Conservation (phyloP, 1,140 invertebrate genomes). For the Solenopsis invicta region DNA sequence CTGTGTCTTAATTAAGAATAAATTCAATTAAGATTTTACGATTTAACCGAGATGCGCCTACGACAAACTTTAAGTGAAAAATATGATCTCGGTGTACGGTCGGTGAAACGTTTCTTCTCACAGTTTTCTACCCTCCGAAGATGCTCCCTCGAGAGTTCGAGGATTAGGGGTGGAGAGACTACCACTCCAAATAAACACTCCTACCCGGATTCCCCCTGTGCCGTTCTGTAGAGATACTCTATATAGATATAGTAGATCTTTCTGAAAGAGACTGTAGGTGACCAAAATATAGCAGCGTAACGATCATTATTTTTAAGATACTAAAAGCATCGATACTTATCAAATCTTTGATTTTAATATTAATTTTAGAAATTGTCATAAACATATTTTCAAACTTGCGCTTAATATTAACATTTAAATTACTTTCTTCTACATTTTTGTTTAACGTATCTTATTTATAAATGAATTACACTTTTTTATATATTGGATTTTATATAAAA, state of each 20-base stretch:
- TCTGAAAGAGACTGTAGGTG: neutral
- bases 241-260: conserved; percentile 24
- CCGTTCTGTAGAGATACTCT: conserved; percentile 39
- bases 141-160: conserved; percentile 78
- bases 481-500: neutral
- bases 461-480: neutral
- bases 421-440: neutral
- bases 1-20: conserved; percentile 24
- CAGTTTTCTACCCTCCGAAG: conserved; percentile 79
- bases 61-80: conserved; percentile 66
- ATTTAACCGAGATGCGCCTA: neutral
- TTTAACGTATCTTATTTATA: neutral
- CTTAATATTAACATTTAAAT: neutral
- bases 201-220: conserved; percentile 69
- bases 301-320: neutral
- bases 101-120: conserved; percentile 62
- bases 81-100: conserved; percentile 52
- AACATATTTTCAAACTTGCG: neutral
- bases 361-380: neutral
- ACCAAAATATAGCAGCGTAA: neutral
- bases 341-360: neutral
- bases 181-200: conserved; percentile 86
- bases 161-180: conserved; percentile 84
- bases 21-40: conserved; percentile 28
- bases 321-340: neutral